A percentile compares a stretch with the other conserved stretches of the same genome.
Evolutionary conservation across 2,797 vertebrate species (phyloP).

Genomic region (Hippoglossus hippoglossus): DNA sequence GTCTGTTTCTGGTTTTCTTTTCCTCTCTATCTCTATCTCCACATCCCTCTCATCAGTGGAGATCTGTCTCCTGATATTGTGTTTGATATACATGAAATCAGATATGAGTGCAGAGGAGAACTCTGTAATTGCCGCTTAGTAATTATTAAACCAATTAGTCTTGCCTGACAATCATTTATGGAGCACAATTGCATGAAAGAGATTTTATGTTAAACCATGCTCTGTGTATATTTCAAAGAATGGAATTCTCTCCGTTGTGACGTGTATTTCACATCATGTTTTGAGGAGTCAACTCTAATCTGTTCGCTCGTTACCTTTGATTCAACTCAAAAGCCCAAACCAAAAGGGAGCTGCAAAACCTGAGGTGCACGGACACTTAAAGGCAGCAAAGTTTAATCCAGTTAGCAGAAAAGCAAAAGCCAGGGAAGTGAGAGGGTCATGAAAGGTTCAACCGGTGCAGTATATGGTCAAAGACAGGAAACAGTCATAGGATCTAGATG

Average conservation of each 20-base stretch:
- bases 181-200: background rate
- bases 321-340: background rate
- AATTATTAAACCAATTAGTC: constrained; percentile 33
- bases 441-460: background rate
- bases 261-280: background rate
- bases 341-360: background rate
- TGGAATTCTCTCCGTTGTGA: background rate
- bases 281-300: constrained; percentile 13
- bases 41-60: constrained; percentile 31
- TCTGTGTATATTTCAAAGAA: background rate
- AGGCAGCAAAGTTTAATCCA: constrained; percentile 7
- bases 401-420: background rate
- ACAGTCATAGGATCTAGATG: background rate
- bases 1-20: background rate
- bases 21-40: background rate
- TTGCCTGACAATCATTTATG: constrained; percentile 6
- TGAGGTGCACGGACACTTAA: background rate
- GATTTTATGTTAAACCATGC: background rate
- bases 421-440: background rate
- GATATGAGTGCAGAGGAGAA: constrained; percentile 21
- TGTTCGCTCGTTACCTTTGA: constrained; percentile 5
- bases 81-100: constrained; percentile 28
- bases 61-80: constrained; percentile 38
- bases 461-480: background rate
- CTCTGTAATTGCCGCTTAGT: constrained; percentile 11